Evolutionary conservation across 2,113 vertebrate genomes (phyloP).

Genomic region (Burhinus bistriatus): DNA sequence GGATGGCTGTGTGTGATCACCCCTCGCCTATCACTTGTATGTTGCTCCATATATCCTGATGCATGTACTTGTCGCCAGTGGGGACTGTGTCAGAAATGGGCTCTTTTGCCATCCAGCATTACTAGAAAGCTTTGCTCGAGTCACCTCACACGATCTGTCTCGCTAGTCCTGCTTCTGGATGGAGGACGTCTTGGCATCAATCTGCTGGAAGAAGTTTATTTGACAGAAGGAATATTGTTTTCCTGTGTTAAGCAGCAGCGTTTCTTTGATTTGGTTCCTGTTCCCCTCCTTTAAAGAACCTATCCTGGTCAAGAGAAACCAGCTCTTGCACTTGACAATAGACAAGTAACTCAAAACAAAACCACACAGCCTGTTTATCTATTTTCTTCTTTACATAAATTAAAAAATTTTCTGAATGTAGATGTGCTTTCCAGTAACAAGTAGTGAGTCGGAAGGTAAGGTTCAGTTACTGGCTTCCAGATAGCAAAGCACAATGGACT

Average conservation of each 20-base stretch:
- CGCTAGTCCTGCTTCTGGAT: neutral
- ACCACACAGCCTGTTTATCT: neutral
- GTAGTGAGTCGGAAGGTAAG: neutral
- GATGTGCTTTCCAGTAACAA: neutral
- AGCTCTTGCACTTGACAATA: neutral
- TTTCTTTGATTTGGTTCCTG: neutral
- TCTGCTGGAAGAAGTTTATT: neutral
- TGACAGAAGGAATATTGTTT: neutral
- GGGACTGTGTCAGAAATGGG: neutral
- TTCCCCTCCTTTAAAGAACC: neutral
- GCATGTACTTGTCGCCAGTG: neutral
- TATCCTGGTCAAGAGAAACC: neutral
- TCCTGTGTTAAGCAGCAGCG: neutral
- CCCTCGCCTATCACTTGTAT: neutral
- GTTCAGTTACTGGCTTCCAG: neutral
- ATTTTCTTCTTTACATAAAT: neutral
- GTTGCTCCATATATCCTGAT: neutral
- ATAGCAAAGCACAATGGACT: neutral
- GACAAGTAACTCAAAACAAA: neutral
- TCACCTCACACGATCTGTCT: rapidly evolving
- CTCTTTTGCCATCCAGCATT: neutral
- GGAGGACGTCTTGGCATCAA: neutral
- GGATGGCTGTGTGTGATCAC: neutral
- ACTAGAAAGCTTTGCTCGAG: neutral
- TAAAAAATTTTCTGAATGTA: neutral